A percentile compares a stretch with the other conserved stretches of the same genome.
These are phyloP conservation scores for Platyrinchus mystaceus DNA, from an alignment of 2,797 vertebrate genomes.

Conservation along the genomic window DNA sequence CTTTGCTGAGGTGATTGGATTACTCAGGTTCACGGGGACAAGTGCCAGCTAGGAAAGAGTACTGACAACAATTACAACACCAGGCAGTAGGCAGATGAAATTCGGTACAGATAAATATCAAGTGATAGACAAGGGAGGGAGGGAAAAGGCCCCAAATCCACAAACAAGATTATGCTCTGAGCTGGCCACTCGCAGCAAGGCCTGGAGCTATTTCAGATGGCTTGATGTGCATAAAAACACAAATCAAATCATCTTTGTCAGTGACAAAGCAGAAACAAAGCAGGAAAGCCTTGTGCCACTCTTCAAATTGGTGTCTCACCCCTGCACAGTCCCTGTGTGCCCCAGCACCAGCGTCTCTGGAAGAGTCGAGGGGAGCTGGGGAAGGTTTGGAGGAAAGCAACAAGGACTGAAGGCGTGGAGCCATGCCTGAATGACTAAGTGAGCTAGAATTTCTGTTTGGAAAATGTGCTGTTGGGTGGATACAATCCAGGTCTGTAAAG, in stretches of 20 bases:
- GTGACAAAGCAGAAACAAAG: background rate
- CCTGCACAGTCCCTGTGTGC: background rate
- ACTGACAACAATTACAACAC: background rate
- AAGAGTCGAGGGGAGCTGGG: background rate
- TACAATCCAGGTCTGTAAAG: background rate
- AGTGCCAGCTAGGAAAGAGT: slow-evolving; percentile 16
- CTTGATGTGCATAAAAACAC: background rate
- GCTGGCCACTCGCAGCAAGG: background rate
- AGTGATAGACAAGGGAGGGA: background rate
- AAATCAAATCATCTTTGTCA: background rate
- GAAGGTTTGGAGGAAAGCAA: background rate
- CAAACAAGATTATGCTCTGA: slow-evolving; percentile 5
- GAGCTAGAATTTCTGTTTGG: slow-evolving; percentile 42
- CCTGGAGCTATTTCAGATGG: background rate
- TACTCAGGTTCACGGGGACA: background rate
- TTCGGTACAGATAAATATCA: slow-evolving; percentile 32
- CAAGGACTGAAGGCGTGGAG: background rate
- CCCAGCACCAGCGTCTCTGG: background rate
- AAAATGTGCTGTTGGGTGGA: slow-evolving; percentile 20
- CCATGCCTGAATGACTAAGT: slow-evolving; percentile 42
- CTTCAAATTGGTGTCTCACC: background rate
- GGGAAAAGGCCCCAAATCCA: background rate
- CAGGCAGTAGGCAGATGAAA: background rate
- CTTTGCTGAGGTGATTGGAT: slow-evolving; percentile 7
- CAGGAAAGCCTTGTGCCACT: background rate